Conservation (phyloP, 2,797 vertebrate species). For the Aselliscus stoliczkanus region DNA sequence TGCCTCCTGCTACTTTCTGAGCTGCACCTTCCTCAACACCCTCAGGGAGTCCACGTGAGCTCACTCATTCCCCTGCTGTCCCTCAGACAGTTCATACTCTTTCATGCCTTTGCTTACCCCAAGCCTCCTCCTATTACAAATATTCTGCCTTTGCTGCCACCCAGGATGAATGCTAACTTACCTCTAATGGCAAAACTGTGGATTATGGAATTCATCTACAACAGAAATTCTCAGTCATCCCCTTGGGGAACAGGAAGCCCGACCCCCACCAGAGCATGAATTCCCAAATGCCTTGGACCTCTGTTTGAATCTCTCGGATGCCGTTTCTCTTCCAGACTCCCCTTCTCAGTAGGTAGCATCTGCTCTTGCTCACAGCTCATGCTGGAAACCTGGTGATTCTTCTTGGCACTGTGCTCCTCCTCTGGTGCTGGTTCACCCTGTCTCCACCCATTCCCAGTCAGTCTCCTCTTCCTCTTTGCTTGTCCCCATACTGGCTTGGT, state of each 20-base stretch:
- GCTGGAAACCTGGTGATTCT: not conserved
- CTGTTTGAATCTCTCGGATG: not conserved
- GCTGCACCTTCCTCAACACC: not conserved
- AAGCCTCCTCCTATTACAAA: not conserved
- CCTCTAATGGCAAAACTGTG: not conserved
- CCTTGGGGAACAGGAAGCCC: not conserved
- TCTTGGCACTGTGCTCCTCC: not conserved
- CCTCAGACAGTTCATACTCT: not conserved
- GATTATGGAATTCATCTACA: not conserved
- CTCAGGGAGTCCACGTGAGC: accelerated
- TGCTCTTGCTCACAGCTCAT: not conserved
- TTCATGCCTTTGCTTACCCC: not conserved
- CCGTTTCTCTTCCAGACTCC: too few relatives aligned
- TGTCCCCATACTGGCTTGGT: not conserved
- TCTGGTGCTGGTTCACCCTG: not conserved
- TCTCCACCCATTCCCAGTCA: too few relatives aligned
- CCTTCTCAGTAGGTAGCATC: not conserved
- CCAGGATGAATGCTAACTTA: not conserved
- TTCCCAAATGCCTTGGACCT: not conserved
- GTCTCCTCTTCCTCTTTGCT: not conserved
- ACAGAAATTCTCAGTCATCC: not conserved
- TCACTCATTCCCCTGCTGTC: not conserved
- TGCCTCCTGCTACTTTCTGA: not conserved
- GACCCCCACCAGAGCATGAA: too few relatives aligned
- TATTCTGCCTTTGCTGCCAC: not conserved